These are phyloP conservation scores for Proteles cristata DNA, from an alignment of 2,113 vertebrate species.

Conservation along the genomic window DNA sequence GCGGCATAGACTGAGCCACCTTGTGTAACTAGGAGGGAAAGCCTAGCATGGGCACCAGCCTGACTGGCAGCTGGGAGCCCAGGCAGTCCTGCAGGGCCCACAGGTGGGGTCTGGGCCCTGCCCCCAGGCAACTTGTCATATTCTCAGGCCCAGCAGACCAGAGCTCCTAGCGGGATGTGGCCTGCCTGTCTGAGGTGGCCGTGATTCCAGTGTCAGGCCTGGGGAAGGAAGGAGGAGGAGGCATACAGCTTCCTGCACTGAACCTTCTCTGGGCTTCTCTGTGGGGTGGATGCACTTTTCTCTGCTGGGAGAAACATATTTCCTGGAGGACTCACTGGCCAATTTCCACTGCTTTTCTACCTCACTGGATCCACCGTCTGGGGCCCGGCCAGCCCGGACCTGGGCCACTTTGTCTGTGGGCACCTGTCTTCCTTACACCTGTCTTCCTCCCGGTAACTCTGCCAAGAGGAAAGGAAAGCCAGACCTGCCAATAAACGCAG, in stretches of 20 bases:
- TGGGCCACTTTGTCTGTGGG: background rate
- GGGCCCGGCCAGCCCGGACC: background rate
- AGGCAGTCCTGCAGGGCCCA: fast-evolving
- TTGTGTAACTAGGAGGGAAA: background rate
- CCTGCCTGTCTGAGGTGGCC: background rate
- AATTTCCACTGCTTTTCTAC: background rate
- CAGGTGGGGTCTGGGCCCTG: fast-evolving
- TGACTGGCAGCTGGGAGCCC: fast-evolving
- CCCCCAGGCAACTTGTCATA: too few relatives aligned
- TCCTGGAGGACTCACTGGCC: background rate
- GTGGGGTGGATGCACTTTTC: background rate
- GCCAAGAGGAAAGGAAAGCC: background rate
- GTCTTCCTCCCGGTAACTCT: background rate
- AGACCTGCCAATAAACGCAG: background rate
- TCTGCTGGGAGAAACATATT: background rate
- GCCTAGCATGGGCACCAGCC: background rate
- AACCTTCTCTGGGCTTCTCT: background rate
- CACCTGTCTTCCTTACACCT: background rate
- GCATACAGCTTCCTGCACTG: too few relatives aligned
- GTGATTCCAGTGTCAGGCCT: fast-evolving
- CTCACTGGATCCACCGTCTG: background rate
- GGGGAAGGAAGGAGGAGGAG: background rate
- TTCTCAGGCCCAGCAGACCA: too few relatives aligned
- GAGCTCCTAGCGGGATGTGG: fast-evolving
- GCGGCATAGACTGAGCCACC: fast-evolving